Conservation (phyloP, 1,140 invertebrate genomes). For the Hycleus cichorii region DNA sequence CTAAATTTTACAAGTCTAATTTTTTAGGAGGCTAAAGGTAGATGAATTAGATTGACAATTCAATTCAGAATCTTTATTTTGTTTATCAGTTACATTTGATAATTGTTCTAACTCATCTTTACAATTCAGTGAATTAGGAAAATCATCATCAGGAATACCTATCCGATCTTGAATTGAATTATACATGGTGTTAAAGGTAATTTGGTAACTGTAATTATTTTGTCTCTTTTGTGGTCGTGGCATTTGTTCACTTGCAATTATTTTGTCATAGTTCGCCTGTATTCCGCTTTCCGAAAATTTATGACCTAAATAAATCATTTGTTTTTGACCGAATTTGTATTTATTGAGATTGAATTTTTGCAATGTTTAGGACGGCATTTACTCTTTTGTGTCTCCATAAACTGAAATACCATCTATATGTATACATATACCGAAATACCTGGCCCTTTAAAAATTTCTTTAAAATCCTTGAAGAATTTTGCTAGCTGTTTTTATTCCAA, state of each 20-base stretch:
- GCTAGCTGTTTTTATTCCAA: constrained; percentile 30
- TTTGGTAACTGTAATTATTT: too few relatives aligned
- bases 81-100: neutral
- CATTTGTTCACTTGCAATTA: neutral
- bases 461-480: constrained; percentile 35
- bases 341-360: constrained; percentile 36
- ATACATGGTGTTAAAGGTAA: too few relatives aligned
- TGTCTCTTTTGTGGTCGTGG: neutral
- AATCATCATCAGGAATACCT: too few relatives aligned
- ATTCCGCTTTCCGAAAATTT: constrained; percentile 4
- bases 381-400: constrained; percentile 25
- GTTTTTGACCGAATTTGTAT: constrained; percentile 19
- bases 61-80: neutral
- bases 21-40: too few relatives aligned
- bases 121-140: too few relatives aligned
- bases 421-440: constrained; percentile 27
- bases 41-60: too few relatives aligned
- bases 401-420: constrained; percentile 38
- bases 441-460: constrained; percentile 25
- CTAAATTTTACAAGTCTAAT: too few relatives aligned
- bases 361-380: constrained; percentile 27
- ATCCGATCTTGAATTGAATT: too few relatives aligned
- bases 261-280: neutral
- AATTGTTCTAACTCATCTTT: neutral
- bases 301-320: constrained; percentile 9